Conservation (phyloP, 2,797 vertebrate species). For the Macrochelys suwanniensis region DNA sequence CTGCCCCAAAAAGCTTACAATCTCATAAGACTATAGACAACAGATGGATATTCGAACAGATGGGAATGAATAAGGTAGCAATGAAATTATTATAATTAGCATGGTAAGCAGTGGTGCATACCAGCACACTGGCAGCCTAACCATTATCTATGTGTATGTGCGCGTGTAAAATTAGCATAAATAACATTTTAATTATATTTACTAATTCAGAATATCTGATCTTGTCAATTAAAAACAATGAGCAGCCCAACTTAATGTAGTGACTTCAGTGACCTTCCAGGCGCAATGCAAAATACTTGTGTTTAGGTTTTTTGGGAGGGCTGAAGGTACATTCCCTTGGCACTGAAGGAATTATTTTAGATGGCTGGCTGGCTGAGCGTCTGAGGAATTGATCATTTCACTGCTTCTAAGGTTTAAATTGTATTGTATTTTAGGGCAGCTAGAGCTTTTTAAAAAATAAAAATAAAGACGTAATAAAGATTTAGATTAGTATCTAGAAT, state of each 20-base stretch:
- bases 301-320: not conserved
- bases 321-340: not conserved
- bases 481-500: not conserved
- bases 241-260: not conserved
- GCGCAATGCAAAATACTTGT: not conserved
- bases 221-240: not conserved
- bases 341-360: not conserved
- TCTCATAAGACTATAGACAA: constrained; percentile 59
- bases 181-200: not conserved
- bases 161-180: constrained; percentile 41
- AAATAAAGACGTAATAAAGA: not conserved
- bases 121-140: constrained; percentile 50
- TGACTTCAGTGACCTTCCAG: not conserved
- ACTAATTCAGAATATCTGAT: not conserved
- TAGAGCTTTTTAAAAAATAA: not conserved
- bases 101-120: constrained; percentile 67
- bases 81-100: constrained; percentile 65
- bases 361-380: not conserved
- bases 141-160: constrained; percentile 12
- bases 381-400: not conserved
- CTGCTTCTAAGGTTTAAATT: not conserved
- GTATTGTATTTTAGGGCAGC: not conserved
- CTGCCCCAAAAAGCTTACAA: not conserved
- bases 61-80: constrained; percentile 71
- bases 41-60: constrained; percentile 69